Evolutionary conservation across 30 jellyfish, hydroid and myxozoan genomes (phyloP), one percentile per base, ranked within the genome.

Genomic region (Catostylus mosaicus): DNA sequence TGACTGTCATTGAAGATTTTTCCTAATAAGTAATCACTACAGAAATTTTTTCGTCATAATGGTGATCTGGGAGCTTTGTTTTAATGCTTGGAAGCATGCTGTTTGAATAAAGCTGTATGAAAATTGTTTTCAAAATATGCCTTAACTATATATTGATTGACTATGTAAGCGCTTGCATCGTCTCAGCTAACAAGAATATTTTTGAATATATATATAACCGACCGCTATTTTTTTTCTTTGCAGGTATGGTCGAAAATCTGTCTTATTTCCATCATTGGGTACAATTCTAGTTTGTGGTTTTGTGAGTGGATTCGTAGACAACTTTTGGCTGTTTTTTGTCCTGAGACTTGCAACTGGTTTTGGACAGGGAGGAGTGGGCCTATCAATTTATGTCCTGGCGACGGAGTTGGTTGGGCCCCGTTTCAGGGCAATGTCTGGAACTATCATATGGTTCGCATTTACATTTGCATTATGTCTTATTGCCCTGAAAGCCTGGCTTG

Each of bases 341-440:
- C 40, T 84, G 32, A 91, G 99, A 18, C 54, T 90, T 37, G 12
- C 82, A 24, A 88, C 83, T 82, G 99, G 99, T 33, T 77, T 94
- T 37, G 94, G 77, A 62, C 96, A 94, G 78, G 99, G 99, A 23
- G 99, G 99, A 8, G 88, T 94, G 59, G 96, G 95, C 22, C 67
- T 94, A 74, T 82, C 97, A 35, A 46, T 94, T 59, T 94, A 83
- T 63, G 97, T 94, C 45, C 26, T 94, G 91, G 97, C 97, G 27
- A 65, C 99, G 1, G 99, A 94, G 65, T 91, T 88, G 11, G 97
- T 94, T 40, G 99, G 99, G 12, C 97, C 97, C 4, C 65, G 43
- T 36, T 88, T 59, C 72, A 66, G 99, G 40, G 96, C 97, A 6
- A 45, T 87, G 69, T 81, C 99, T 0, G 99, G 96, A 26, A 94